These are phyloP conservation scores for Ellobius talpinus DNA, from an alignment of 2,113 vertebrate genomes.

Conservation along the genomic window DNA sequence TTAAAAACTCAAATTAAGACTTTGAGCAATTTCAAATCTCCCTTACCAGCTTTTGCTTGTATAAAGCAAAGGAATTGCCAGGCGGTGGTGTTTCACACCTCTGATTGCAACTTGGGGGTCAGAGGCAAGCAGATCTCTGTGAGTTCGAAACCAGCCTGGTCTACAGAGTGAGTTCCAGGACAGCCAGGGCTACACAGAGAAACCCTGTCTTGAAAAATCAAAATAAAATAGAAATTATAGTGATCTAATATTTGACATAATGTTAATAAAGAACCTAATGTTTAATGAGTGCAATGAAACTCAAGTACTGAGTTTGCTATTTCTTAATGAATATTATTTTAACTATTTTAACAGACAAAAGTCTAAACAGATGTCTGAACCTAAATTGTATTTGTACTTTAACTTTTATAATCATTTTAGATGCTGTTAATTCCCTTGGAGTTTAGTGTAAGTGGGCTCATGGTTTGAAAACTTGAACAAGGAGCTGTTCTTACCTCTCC, in stretches of 20 bases:
- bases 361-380: conserved; percentile 15
- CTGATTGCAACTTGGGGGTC: neutral
- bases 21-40: conserved; percentile 44
- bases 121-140: neutral
- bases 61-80: conserved; percentile 27
- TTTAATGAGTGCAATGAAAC: conserved; percentile 23
- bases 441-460: conserved; percentile 32
- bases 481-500: neutral
- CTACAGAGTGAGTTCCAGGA: neutral
- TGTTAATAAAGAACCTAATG: conserved; percentile 14
- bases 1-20: conserved; percentile 40
- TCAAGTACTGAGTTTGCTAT: conserved; percentile 4
- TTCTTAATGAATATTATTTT: conserved; percentile 19
- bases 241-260: conserved; percentile 4
- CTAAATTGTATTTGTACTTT: conserved; percentile 35
- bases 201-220: neutral
- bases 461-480: neutral
- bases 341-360: conserved; percentile 4
- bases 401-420: conserved; percentile 26
- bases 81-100: rapidly evolving
- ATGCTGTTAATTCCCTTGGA: neutral
- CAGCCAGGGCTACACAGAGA: neutral
- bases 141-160: neutral
- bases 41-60: conserved; percentile 47
- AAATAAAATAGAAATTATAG: neutral